These are phyloP conservation scores for Diprion similis DNA, from an alignment of 1,140 invertebrate species.

Conservation along the genomic window DNA sequence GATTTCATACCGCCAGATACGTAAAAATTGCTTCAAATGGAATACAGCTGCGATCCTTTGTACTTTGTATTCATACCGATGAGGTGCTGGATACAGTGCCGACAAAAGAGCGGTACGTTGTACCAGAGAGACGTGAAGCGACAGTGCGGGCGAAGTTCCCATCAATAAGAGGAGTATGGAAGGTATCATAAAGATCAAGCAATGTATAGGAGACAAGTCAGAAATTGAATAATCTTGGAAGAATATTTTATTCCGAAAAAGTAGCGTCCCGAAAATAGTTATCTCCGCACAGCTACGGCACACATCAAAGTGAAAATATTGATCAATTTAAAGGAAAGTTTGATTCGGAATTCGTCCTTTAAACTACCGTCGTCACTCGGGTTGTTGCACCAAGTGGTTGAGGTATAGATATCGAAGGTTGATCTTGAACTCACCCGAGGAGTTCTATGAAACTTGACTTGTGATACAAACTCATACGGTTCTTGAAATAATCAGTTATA, in stretches of 20 bases:
- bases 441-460: no score
- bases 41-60: neutral
- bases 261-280: no score
- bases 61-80: neutral
- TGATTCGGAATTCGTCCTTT: no score
- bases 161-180: constrained; percentile 1
- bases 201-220: neutral
- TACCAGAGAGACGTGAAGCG: neutral
- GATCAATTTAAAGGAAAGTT: no score
- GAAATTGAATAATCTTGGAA: neutral
- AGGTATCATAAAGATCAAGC: constrained; percentile 6
- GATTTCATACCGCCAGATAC: no score
- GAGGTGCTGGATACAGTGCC: neutral
- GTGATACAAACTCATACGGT: neutral
- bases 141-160: neutral
- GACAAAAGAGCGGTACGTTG: neutral
- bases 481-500: neutral
- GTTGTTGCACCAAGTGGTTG: no score
- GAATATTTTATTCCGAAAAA: neutral
- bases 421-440: no score
- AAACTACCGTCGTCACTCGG: no score
- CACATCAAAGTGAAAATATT: no score
- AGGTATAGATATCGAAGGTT: no score
- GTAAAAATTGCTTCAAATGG: no score
- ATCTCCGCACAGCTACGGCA: no score